phyloP scores from a whole-genome alignment of 2,113 vertebrate genomes.

The Irena cyanogastra region DNA sequence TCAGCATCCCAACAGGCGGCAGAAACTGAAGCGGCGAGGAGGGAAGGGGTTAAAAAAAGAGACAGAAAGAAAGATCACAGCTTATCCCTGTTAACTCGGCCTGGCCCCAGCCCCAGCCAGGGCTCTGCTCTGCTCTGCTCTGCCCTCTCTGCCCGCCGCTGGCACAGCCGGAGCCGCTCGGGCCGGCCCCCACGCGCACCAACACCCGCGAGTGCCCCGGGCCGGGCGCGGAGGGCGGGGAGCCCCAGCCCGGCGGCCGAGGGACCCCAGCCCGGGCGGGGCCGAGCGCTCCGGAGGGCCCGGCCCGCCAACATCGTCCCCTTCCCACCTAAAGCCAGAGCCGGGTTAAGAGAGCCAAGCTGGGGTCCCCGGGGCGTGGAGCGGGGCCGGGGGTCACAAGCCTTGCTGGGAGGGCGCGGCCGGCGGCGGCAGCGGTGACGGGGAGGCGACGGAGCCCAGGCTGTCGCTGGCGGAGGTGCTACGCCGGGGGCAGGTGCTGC shows the following conservation, averaged over 20 bases:
- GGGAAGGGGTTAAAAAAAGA: not conserved
- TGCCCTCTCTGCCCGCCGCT: not conserved
- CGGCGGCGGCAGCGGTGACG: conserved; percentile 20
- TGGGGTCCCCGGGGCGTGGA: not conserved
- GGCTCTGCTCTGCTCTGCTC: not conserved
- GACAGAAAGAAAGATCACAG: not conserved
- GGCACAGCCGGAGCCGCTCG: not conserved
- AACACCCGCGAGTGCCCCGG: fast-evolving
- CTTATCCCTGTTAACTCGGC: conserved; percentile 41
- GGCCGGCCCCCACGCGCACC: not conserved
- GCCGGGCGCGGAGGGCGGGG: not conserved
- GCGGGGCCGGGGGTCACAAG: conserved; percentile 26
- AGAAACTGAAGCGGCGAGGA: conserved; percentile 10
- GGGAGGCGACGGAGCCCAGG: conserved; percentile 48
- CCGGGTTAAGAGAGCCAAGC: conserved; percentile 27
- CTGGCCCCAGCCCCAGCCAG: not conserved
- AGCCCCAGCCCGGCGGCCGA: not conserved
- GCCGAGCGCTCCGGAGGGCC: not conserved
- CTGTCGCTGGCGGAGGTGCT: conserved; percentile 68
- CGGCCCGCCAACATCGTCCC: not conserved
- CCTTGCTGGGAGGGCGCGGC: conserved; percentile 51
- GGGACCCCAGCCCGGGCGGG: not conserved
- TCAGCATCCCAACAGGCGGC: conserved; percentile 35
- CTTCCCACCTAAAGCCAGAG: not conserved
- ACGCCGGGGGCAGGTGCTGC: conserved; percentile 66